Base-by-base conservation (phyloP, 2,888 invertebrate genomes). In the Parelbella ahira region DNA sequence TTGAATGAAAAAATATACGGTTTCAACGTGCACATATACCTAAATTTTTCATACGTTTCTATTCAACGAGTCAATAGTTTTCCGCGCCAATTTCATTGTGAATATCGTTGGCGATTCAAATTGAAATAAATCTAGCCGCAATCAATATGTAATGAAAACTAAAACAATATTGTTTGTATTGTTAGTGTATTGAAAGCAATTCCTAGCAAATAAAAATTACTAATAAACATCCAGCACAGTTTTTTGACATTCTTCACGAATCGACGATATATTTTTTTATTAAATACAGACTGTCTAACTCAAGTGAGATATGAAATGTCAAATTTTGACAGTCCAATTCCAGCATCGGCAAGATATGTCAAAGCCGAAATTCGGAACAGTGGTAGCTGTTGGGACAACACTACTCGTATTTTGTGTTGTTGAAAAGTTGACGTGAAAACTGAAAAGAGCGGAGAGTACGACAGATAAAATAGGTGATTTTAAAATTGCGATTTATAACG, bases 41-140 rank as follows among this genome's bases (percentile, higher is more conserved):
- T n/a, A 18, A 37, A 37, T 27, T 12, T 27, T 15, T 19, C 10
- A 11, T 23, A 30, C n/a, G 10, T 9, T 10, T 23, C n/a, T 23
- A 24, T 34, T 34, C 25, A 36, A 10, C 15, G 11, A 7, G 27
- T 37, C 27, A 11, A 37, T 33, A 33, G 19, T 37, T 20, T 28
- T 37, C 12, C 20, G 20, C 37, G 10, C 37, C 15, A 7, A 2
- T 18, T 20, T 37, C 8, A 24, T 37, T 20, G 20, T 11, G 3
- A 12, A 1, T 7, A 21, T 12, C 12, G 33, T n/a, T 23, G n/a
- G n/a, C n/a, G n/a, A n/a, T n/a, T 24, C 15, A 25, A 25, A 18
- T 18, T 15, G 1, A 18, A 36, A 25, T 25, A 25, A n/a, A 18
- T 25, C 12, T 4, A 36, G 18, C 10, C 12, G 24, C 9, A 6